phyloP scores from a whole-genome alignment of 2,888 invertebrate genomes.

The Megalurothrips usitatus region DNA sequence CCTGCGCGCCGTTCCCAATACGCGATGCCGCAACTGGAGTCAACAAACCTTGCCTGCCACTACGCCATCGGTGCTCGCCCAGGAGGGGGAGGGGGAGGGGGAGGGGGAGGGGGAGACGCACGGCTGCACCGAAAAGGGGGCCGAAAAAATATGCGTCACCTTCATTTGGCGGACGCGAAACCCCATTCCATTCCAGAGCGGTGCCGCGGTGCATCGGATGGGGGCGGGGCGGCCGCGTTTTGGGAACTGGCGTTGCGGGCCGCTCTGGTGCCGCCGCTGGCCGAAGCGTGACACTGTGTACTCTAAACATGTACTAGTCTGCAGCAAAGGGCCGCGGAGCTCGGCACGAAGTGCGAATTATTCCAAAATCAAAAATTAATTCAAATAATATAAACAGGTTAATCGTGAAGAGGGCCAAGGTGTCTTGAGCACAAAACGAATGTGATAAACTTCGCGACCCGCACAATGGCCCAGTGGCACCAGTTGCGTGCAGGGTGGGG shows the following conservation, averaged over 20 bases:
- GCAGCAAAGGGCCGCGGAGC: too few relatives aligned
- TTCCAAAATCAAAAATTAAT: too few relatives aligned
- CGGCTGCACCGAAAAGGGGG: background rate
- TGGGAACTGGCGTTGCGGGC: too few relatives aligned
- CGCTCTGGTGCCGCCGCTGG: too few relatives aligned
- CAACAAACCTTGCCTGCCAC: background rate
- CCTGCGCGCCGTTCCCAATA: background rate
- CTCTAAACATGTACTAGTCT: too few relatives aligned
- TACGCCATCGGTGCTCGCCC: background rate
- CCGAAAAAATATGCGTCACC: background rate
- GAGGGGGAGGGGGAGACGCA: background rate
- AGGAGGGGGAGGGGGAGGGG: background rate
- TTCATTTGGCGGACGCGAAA: background rate
- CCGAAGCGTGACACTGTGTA: too few relatives aligned
- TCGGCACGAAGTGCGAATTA: too few relatives aligned
- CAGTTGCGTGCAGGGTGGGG: slow-evolving; percentile 32
- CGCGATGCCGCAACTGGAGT: slow-evolving; percentile 21
- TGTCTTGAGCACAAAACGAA: background rate
- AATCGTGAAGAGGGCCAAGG: too few relatives aligned
- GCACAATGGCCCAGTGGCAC: background rate
- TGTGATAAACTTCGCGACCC: slow-evolving; percentile 4
- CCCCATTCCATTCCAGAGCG: background rate
- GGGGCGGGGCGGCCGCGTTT: too few relatives aligned
- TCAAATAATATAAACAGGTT: too few relatives aligned
- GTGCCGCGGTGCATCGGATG: too few relatives aligned